phyloP scores from a whole-genome alignment of 2,113 vertebrate species.

The Odontesthes bonariensis region DNA sequence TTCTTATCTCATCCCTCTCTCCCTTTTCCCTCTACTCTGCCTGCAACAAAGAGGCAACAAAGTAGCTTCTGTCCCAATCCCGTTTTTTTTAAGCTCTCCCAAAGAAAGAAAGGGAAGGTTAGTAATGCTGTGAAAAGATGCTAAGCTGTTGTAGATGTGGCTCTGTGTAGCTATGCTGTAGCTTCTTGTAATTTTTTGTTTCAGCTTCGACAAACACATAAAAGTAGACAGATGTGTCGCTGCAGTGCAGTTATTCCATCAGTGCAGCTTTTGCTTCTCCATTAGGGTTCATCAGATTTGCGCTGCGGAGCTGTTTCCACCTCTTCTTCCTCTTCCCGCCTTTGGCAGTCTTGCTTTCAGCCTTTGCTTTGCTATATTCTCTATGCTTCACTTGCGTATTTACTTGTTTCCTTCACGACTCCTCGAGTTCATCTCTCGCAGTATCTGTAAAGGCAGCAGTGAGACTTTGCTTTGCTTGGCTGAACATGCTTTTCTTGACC shows the following conservation, averaged over 20 bases:
- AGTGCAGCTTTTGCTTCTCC: slow-evolving; percentile 28
- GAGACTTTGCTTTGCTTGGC: slow-evolving; percentile 62
- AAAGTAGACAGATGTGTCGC: background rate
- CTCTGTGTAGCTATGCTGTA: slow-evolving; percentile 29
- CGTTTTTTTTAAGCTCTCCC: slow-evolving; percentile 83
- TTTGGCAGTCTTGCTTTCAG: slow-evolving; percentile 32
- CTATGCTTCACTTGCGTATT: slow-evolving; percentile 42
- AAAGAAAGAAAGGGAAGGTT: slow-evolving; percentile 86
- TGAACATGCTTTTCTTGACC: slow-evolving; percentile 52
- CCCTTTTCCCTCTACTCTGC: slow-evolving; percentile 50
- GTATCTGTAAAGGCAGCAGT: slow-evolving; percentile 26
- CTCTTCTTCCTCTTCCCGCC: slow-evolving; percentile 15
- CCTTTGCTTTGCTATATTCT: slow-evolving; percentile 36
- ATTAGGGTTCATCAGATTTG: background rate
- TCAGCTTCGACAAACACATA: background rate
- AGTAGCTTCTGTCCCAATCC: slow-evolving; percentile 78
- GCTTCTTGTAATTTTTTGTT: slow-evolving; percentile 6
- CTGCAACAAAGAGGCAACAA: slow-evolving; percentile 81
- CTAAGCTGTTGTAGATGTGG: slow-evolving; percentile 11
- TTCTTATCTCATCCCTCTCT: slow-evolving; percentile 58
- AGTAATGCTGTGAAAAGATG: slow-evolving; percentile 59
- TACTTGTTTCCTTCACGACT: slow-evolving; percentile 29
- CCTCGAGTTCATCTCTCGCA: slow-evolving; percentile 33
- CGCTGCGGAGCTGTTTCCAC: slow-evolving; percentile 27
- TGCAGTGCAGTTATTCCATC: background rate